phyloP scores from a whole-genome alignment of 1,140 invertebrate species.

The Delia radicum region DNA sequence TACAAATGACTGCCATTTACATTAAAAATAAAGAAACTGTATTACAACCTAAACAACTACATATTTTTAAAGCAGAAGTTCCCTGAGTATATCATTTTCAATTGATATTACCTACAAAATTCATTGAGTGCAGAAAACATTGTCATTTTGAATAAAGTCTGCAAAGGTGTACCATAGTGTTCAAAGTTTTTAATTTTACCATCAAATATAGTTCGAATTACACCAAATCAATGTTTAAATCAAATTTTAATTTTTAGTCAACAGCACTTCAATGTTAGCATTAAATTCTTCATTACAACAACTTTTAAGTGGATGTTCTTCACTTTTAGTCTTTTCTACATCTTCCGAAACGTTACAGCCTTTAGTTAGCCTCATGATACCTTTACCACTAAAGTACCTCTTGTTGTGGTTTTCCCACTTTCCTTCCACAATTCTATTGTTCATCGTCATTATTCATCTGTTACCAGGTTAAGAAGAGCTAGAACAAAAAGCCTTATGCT shows the following conservation, averaged over 20 bases:
- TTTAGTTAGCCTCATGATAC: slow-evolving; percentile 4
- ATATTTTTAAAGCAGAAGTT: too few species aligned
- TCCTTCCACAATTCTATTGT: not conserved
- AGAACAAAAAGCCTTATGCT: not conserved
- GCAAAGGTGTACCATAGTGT: too few species aligned
- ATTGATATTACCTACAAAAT: too few species aligned
- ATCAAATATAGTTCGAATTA: too few species aligned
- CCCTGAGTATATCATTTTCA: too few species aligned
- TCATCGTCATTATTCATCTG: slow-evolving; percentile 22
- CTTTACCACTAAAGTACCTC: slow-evolving; percentile 7
- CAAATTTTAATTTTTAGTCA: not conserved
- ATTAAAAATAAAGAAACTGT: too few species aligned
- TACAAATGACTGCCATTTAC: too few species aligned
- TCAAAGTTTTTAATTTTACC: too few species aligned
- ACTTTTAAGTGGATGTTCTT: not conserved
- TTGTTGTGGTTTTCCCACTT: slow-evolving; percentile 15
- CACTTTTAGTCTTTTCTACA: not conserved
- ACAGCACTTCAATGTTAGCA: not conserved
- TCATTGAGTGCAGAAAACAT: too few species aligned
- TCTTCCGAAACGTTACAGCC: not conserved
- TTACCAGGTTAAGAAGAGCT: slow-evolving; percentile 3
- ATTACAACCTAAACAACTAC: too few species aligned
- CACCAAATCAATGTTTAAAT: too few species aligned
- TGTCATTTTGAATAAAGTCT: too few species aligned
- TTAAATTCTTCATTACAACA: not conserved